phyloP scores from a whole-genome alignment of 1,140 invertebrate species.

The Coptotermes formosanus region DNA sequence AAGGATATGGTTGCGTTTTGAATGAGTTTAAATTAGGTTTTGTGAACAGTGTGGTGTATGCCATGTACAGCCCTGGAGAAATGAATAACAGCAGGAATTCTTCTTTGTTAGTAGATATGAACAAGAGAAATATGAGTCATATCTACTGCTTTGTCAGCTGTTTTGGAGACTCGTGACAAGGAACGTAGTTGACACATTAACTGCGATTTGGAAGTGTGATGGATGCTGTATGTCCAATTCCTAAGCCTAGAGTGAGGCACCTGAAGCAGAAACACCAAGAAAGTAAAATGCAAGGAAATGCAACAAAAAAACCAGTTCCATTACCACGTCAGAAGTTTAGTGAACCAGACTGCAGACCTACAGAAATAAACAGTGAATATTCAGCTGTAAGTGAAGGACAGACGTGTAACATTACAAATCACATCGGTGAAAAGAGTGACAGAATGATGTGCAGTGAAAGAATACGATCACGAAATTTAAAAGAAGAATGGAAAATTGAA shows the following conservation, averaged over 20 bases:
- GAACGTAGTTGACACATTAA: not conserved
- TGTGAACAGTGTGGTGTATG: not conserved
- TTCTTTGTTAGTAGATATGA: not conserved
- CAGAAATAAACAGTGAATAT: slow-evolving; percentile 30
- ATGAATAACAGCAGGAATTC: not conserved
- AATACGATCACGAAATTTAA: not conserved
- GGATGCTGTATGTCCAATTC: not conserved
- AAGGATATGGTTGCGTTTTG: not conserved
- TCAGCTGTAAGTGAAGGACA: slow-evolving; percentile 29
- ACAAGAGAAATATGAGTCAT: not conserved
- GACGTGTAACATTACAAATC: slow-evolving; percentile 21
- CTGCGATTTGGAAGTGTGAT: not conserved
- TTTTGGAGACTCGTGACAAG: not conserved
- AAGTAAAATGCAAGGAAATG: not conserved
- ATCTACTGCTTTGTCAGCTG: slow-evolving; percentile 6
- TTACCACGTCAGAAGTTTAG: slow-evolving; percentile 31
- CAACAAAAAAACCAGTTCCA: slow-evolving; percentile 35
- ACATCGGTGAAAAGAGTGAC: slow-evolving; percentile 14
- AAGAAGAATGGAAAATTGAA: not conserved
- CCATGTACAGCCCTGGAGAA: not conserved
- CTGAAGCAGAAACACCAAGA: not conserved
- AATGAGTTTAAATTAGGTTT: not conserved
- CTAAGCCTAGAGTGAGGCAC: not conserved
- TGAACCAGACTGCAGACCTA: slow-evolving; percentile 21
- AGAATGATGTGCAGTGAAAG: not conserved